Conservation (phyloP, 2,888 invertebrate genomes). For the Embidobia sp. region DNA sequence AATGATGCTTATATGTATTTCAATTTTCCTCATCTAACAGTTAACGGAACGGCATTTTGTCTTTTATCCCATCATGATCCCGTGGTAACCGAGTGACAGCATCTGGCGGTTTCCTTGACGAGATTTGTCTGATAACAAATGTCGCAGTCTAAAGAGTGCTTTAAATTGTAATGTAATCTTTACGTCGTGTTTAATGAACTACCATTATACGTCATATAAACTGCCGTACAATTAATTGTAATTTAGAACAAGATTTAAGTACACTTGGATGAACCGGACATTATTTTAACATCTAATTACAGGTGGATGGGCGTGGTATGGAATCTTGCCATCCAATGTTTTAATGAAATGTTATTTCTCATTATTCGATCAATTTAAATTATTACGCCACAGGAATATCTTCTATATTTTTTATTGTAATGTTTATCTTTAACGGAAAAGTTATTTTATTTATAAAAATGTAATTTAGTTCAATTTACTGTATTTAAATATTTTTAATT, state of each 20-base stretch:
- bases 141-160: background rate
- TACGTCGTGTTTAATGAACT: constrained; percentile 2
- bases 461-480: too few species aligned
- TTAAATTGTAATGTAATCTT: constrained; percentile 14
- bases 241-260: constrained; percentile 11
- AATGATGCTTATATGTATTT: too few species aligned
- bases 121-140: background rate
- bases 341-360: constrained; percentile 23
- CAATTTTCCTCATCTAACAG: too few species aligned
- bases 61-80: too few species aligned
- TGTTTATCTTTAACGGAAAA: too few species aligned
- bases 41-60: too few species aligned
- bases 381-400: background rate
- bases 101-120: too few species aligned
- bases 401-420: background rate
- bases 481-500: too few species aligned
- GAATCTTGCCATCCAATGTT: background rate
- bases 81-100: too few species aligned
- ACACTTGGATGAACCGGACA: constrained; percentile 4
- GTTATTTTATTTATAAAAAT: too few species aligned
- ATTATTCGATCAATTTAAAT: constrained; percentile 4
- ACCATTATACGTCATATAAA: constrained; percentile 7
- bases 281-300: constrained; percentile 35
- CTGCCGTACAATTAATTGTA: constrained; percentile 22
- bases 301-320: constrained; percentile 4